Conservation (phyloP, 2,113 vertebrate genomes). For the Gymnarchus niloticus region DNA sequence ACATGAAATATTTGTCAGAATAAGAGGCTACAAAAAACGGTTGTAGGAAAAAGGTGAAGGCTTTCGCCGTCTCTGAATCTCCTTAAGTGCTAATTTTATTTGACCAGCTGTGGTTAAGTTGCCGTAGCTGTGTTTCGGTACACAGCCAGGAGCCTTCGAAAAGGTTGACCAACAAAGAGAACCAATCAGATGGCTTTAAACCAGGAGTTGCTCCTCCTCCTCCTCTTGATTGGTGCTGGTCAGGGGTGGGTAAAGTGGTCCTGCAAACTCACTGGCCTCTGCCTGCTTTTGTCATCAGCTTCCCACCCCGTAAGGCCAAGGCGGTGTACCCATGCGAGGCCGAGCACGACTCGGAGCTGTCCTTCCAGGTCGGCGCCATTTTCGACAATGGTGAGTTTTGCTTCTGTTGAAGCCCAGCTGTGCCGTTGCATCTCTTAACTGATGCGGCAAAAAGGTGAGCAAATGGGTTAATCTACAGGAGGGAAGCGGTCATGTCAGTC, state of each 20-base stretch:
- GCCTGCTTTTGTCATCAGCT: conserved; percentile 72
- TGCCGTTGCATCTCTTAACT: background rate
- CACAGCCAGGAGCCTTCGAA: too few species aligned
- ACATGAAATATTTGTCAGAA: background rate
- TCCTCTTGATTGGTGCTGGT: background rate
- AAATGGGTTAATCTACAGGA: background rate
- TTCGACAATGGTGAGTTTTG: conserved; percentile 89
- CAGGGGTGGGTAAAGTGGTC: background rate
- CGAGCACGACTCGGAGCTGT: conserved; percentile 91
- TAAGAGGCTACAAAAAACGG: background rate
- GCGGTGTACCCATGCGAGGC: conserved; percentile 93
- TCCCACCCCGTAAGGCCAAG: conserved; percentile 76
- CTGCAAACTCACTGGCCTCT: conserved; percentile 50
- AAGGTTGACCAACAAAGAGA: too few species aligned
- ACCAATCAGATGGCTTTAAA: background rate
- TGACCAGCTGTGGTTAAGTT: background rate
- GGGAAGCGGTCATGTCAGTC: too few species aligned
- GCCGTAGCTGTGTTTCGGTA: background rate
- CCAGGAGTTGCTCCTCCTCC: background rate
- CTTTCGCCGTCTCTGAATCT: background rate
- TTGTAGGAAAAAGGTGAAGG: background rate
- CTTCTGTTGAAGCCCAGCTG: conserved; percentile 48
- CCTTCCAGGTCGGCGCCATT: conserved; percentile 90
- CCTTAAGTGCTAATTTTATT: background rate
- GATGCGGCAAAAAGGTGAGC: background rate